Conservation (phyloP, 2,113 vertebrate species). For the Aythya baeri region DNA sequence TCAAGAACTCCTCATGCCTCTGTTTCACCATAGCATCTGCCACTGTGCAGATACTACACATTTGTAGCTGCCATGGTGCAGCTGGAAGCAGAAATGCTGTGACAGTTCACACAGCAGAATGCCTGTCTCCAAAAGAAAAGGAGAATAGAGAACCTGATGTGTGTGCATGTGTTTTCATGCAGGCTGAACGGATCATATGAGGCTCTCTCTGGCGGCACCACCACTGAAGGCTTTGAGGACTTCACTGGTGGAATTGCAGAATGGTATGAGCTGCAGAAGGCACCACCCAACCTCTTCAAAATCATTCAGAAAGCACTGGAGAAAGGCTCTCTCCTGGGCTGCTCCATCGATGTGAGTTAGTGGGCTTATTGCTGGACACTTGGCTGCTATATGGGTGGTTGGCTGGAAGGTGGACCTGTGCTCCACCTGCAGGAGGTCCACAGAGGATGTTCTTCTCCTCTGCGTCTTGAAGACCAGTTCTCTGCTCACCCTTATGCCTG, state of each 20-base stretch:
- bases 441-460: background rate
- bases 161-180: background rate
- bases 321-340: constrained; percentile 90
- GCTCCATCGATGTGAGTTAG: constrained; percentile 91
- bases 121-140: background rate
- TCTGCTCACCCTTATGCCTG: background rate
- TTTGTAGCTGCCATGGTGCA: background rate
- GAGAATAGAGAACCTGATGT: background rate
- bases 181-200: constrained; percentile 93
- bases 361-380: background rate
- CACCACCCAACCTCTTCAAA: constrained; percentile 86
- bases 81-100: background rate
- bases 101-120: background rate
- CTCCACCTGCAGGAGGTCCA: background rate
- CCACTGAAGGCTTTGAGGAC: constrained; percentile 94
- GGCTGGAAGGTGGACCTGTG: background rate
- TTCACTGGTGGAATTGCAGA: constrained; percentile 95
- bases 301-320: constrained; percentile 91
- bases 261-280: constrained; percentile 84
- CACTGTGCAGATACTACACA: rapidly evolving
- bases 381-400: rapidly evolving
- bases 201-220: constrained; percentile 89
- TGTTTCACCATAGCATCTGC: background rate
- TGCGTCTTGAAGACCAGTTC: background rate
- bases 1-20: background rate